Conservation (phyloP, 2,113 vertebrate genomes). For the Melospiza georgiana region DNA sequence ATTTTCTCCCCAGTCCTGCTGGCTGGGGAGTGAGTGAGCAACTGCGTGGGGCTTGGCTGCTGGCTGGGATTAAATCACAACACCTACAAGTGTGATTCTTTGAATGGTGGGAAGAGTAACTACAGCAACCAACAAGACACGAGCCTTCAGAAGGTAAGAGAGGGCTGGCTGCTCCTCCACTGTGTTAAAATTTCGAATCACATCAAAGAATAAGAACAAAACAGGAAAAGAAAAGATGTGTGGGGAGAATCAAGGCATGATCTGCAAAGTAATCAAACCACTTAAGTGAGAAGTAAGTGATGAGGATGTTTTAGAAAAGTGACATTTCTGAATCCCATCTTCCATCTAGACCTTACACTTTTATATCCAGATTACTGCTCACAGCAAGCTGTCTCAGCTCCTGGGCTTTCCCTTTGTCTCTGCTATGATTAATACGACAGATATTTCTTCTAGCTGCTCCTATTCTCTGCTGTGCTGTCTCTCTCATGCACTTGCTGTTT, state of each 20-base stretch:
- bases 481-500: background rate
- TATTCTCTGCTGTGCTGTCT: conserved; percentile 3
- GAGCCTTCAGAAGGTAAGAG: background rate
- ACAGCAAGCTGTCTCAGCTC: conserved; percentile 27
- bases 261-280: conserved; percentile 35
- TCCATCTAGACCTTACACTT: background rate
- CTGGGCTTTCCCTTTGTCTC: conserved; percentile 47
- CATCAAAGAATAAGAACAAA: background rate
- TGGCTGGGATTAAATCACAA: background rate
- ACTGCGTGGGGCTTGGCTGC: background rate
- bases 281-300: conserved; percentile 20
- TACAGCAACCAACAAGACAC: background rate
- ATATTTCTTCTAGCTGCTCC: background rate
- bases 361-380: conserved; percentile 35
- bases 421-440: background rate
- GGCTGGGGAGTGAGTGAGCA: background rate
- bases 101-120: background rate
- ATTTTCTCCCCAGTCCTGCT: rapidly evolving
- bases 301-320: background rate
- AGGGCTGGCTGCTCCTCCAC: background rate
- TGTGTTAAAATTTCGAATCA: background rate
- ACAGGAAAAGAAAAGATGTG: background rate
- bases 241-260: background rate
- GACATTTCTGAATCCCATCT: background rate
- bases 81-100: background rate